Evolutionary conservation across 2,888 invertebrate species (phyloP), one percentile per base, ranked within the genome.

Genomic region (Stratiomys singularior): DNA sequence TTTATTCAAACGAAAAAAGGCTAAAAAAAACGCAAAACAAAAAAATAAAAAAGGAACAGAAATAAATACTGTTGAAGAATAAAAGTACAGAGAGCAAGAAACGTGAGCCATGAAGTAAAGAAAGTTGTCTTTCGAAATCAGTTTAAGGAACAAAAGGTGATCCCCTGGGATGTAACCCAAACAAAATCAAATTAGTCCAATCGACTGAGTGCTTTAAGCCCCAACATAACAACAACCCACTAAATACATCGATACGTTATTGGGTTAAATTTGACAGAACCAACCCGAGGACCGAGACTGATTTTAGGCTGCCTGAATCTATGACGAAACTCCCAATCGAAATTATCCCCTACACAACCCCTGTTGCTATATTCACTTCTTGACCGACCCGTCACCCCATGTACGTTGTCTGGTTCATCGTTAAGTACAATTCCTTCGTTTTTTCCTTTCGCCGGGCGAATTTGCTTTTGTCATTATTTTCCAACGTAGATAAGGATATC

Each of bases 141-240:
- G 74, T 74, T 76, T 64, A 46, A 76, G 66, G 76, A 63, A 64
- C 76, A 66, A 76, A 76, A 76, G 76, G 76, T 60, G 74, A 74
- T 74, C 74, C 74, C 74, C 74, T 60, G 74, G 74, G 74, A 74
- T 74, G 74, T 74, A 60, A 74, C 74, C 74, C 58, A 58, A 74
- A 58, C 74, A 74, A 74, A 74, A 74, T 74, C 74, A 60, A 74
- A 74, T 74, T 74, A 74, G 74, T 74, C 44, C 74, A 74, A 74
- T 74, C 58, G 74, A 74, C 74, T 74, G 74, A 74, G 74, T 74
- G 74, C 74, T 60, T 74, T 74, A 74, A 74, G 74, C 37, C 60
- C 71, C 30, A 69, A 25, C 25, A 74, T 37, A 37, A 37, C 58
- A 58, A 58, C 74, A 74, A 37, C 74, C 74, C 74, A 74, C 74